These are phyloP conservation scores for Protaetia brevitarsis DNA, from an alignment of 1,140 invertebrate genomes.

Conservation along the genomic window DNA sequence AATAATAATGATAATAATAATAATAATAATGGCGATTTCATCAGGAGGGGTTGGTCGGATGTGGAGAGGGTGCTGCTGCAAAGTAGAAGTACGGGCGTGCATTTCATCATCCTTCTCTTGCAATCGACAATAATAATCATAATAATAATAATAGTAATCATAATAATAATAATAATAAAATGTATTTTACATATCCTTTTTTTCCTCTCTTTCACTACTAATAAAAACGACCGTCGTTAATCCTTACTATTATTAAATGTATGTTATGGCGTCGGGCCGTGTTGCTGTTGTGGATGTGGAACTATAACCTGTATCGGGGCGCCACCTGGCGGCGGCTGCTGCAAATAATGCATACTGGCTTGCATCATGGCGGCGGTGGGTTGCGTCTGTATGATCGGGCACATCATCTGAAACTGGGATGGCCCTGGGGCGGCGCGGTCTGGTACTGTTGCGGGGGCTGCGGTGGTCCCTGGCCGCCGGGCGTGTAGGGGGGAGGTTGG, in stretches of 20 bases:
- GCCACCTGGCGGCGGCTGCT: slow-evolving; percentile 52
- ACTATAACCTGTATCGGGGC: slow-evolving; percentile 52
- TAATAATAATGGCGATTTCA: too few species aligned
- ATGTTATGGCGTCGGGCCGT: slow-evolving; percentile 37
- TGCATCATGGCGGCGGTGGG: slow-evolving; percentile 51
- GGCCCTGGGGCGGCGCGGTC: slow-evolving; percentile 53
- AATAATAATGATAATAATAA: too few species aligned
- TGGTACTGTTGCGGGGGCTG: slow-evolving; percentile 50
- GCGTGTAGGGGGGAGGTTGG: slow-evolving; percentile 59
- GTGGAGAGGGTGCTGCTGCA: too few species aligned
- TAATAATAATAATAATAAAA: too few species aligned
- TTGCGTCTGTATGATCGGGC: slow-evolving; percentile 56
- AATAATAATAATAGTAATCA: too few species aligned
- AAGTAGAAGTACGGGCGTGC: too few species aligned
- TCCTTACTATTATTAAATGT: background rate
- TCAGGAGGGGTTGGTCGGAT: too few species aligned
- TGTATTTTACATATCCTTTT: background rate
- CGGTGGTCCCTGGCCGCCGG: slow-evolving; percentile 52
- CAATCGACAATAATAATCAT: too few species aligned
- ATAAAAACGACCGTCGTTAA: background rate
- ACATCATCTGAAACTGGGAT: slow-evolving; percentile 60
- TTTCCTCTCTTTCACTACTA: background rate
- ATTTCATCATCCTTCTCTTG: too few species aligned
- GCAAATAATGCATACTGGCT: slow-evolving; percentile 52
- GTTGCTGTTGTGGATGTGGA: slow-evolving; percentile 44